Conservation (phyloP, 2,797 vertebrate species). For the Gallinago solitaria region DNA sequence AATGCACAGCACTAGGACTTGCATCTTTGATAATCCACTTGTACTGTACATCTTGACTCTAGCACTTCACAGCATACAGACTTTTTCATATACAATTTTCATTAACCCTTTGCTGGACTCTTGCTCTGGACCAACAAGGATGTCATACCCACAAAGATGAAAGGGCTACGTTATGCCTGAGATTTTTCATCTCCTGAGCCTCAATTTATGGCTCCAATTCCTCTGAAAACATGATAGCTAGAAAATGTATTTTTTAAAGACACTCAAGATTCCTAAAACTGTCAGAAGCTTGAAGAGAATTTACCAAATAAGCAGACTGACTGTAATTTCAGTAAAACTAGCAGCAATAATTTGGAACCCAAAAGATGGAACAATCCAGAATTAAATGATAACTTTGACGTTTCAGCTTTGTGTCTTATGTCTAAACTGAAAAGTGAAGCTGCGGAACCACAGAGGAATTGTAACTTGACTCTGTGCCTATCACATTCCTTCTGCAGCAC, state of each 20-base stretch:
- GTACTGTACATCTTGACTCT: background rate
- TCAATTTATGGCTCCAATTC: background rate
- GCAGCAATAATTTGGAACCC: background rate
- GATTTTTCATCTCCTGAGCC: background rate
- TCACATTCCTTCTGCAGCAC: slow-evolving; percentile 1
- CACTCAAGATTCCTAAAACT: background rate
- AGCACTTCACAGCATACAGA: background rate
- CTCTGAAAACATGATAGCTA: background rate
- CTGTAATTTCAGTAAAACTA: background rate
- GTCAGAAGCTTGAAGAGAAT: background rate
- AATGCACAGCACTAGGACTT: background rate
- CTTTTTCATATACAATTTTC: background rate
- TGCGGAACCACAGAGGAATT: background rate
- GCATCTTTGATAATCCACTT: slow-evolving; percentile 3
- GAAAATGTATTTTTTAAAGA: background rate
- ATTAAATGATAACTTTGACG: background rate
- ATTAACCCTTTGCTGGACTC: background rate
- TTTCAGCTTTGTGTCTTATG: background rate
- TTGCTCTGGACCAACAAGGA: background rate
- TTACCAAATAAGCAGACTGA: background rate
- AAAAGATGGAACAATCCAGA: slow-evolving; percentile 9
- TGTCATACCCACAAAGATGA: background rate
- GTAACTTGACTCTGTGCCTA: background rate
- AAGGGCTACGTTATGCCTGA: background rate
- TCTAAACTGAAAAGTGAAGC: background rate